Evolutionary conservation across 2,888 invertebrate genomes (phyloP).

Genomic region (Psococerastis gibbosa): DNA sequence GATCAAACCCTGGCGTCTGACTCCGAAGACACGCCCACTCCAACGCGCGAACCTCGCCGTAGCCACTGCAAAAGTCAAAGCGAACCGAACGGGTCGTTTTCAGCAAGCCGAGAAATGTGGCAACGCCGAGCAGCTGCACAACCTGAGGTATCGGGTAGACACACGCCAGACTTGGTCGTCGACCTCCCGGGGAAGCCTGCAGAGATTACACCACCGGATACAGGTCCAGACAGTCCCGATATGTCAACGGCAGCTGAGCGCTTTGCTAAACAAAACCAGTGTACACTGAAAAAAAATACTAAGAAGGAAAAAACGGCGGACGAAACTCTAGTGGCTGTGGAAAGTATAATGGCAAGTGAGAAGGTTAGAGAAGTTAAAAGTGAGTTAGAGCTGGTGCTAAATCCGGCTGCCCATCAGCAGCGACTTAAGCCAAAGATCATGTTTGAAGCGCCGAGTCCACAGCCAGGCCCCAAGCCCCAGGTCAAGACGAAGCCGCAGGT

Average conservation of each 20-base stretch:
- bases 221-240: conserved; percentile 36
- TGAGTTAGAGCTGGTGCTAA: conserved; percentile 4
- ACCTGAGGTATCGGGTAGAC: conserved; percentile 31
- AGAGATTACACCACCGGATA: conserved; percentile 15
- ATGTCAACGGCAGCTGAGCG: conserved; percentile 56
- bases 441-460: conserved; percentile 13
- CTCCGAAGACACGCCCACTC: too few species aligned
- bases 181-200: conserved; percentile 38
- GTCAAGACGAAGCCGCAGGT: conserved; percentile 66
- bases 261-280: conserved; percentile 60
- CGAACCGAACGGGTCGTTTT: conserved; percentile 26
- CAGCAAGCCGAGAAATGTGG: conserved; percentile 38
- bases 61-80: conserved; percentile 30
- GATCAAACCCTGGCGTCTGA: too few species aligned
- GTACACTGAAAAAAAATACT: conserved; percentile 52
- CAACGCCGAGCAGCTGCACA: conserved; percentile 38
- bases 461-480: conserved; percentile 45
- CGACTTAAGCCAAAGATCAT: conserved; percentile 12
- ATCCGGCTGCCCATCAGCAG: conserved; percentile 12
- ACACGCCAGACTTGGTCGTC: conserved; percentile 66
- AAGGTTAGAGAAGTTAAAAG: conserved; percentile 3
- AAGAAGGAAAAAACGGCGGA: conserved; percentile 20
- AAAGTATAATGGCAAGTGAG: not conserved
- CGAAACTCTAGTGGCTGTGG: conserved; percentile 6
- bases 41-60: conserved; percentile 12